Evolutionary conservation across 1,140 invertebrate species (phyloP), one percentile per base, ranked within the genome.

Genomic region (Drosophila sulfurigaster): DNA sequence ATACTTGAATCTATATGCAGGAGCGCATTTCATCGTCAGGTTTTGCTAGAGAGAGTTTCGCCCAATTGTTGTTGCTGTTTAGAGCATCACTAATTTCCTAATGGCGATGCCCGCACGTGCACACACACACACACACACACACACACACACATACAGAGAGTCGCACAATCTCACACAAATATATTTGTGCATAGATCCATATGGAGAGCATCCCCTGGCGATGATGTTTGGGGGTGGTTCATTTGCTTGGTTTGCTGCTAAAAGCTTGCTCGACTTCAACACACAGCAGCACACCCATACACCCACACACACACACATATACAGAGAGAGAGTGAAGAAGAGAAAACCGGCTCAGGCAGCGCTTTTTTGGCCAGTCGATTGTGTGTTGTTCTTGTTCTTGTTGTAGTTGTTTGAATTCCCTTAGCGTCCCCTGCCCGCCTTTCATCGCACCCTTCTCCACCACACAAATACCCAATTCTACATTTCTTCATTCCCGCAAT

Each of bases 81-180:
- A 28, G 59, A 62, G 67, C 67, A 70, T 70, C 67, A 63, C 58
- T 63, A 63, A 70, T 64, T 64, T 54, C 38, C 38, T 70, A 70
- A 63, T 63, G 58, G 11, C 32, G 30, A 8, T 41, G 54, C 35
- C 20, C 25, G 66, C 66, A 68, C 20, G 46, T 41, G 46, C 46
- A 60, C 35, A 68, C 35, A 41, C 46, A 45, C 7, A 49, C 41
- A 49, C 6, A 72, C 41, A 32, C 6, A 13, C 67, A 63, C 2
- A n/a, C 10, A 16, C 35, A 32, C 15, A 35, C 28, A 25, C 41
- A 20, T 30, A 11, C 35, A 38, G 35, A 32, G 5, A 32, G 30
- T 1, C 30, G 30, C 30, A 32, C 30, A 32, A 5, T 32, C 35
- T 25, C 15, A 35, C 8, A 54, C 13, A 43, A 11, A 20, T 48